phyloP scores from a whole-genome alignment of 2,888 invertebrate genomes.

The Pantelozetes paolii region DNA sequence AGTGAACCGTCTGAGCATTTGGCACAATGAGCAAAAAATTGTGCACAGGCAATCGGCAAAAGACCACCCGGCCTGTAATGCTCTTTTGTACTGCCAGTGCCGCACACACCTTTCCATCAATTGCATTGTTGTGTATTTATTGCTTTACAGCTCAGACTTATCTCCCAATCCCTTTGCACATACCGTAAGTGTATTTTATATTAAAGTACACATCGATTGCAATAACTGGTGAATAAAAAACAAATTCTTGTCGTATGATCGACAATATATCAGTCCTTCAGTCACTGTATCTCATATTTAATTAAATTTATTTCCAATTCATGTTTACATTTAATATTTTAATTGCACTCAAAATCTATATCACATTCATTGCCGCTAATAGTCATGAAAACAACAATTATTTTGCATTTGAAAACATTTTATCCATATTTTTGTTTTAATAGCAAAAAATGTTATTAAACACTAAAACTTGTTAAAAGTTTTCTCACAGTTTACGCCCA shows the following conservation, averaged over 20 bases:
- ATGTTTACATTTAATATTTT: conserved; percentile 25
- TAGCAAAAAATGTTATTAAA: neutral
- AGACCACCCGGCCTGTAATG: conserved; percentile 30
- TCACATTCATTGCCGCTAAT: neutral
- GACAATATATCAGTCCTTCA: neutral
- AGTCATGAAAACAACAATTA: neutral
- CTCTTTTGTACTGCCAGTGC: conserved; percentile 27
- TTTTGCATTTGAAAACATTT: neutral
- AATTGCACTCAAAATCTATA: neutral
- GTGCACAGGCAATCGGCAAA: neutral
- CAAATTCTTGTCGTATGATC: conserved; percentile 26
- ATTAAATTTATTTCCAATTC: conserved; percentile 27
- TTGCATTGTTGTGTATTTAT: conserved; percentile 35
- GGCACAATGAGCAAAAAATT: neutral
- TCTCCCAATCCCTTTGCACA: conserved; percentile 27
- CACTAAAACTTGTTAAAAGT: conserved; percentile 13
- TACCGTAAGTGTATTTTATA: conserved; percentile 35
- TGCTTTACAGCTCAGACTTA: conserved; percentile 31
- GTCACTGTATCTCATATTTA: neutral
- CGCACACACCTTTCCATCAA: conserved; percentile 37
- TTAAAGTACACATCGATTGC: conserved; percentile 31
- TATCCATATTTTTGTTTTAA: neutral
- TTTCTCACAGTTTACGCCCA: conserved; percentile 35
- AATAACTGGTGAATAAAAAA: neutral
- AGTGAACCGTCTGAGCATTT: too few species aligned